Base-by-base conservation (phyloP, 2,113 vertebrate species). In the Channa argus region DNA sequence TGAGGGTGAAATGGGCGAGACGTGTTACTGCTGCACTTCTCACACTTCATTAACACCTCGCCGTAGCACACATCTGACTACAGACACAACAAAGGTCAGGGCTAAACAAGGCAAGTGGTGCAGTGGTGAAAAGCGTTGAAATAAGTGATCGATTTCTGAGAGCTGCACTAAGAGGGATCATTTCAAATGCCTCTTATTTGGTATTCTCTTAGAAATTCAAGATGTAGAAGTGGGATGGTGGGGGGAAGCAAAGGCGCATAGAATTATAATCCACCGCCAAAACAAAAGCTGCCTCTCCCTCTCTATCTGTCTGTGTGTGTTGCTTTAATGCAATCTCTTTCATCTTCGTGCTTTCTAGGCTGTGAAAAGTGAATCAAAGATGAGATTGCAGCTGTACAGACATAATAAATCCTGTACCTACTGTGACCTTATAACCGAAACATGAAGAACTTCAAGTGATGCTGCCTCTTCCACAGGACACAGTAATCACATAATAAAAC, bases 31-130 rank as follows among this genome's bases (percentile, higher is more conserved):
- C 87, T 64, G 80, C 78, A 72, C 80, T 88, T 80, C 82, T 92
- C 87, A 71, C 84, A 91, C 87, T 92, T 91, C 88, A 92, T 93
- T 92, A 92, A 82, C 90, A 87, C 83, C 43, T 85, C 10, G 39
- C 14, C n/a, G 62, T 78, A 72, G 84, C 70, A 73, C 77, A 85
- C 77, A 86, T 83, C 84, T 77, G 79, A 88, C 68, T 72, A 41
- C 77, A 90, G 80, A 90, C 83, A 77, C 69, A 87, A 86, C 61
- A 80, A 58, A 3, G 79, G 82, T 60, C 49, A 50, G 71, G 68
- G 24, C 15, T 2, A 49, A 66, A 71, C 36, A 36, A 15, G 51
- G 41, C 36, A 15, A 72, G 51, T 58, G 14, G 49, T 2, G 53
- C 24, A 80, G 75, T 36, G 36, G 53, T 8, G 77, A 67, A 55